These are phyloP conservation scores for Dromius quadrimaculatus DNA, from an alignment of 2,888 invertebrate genomes.

Conservation along the genomic window DNA sequence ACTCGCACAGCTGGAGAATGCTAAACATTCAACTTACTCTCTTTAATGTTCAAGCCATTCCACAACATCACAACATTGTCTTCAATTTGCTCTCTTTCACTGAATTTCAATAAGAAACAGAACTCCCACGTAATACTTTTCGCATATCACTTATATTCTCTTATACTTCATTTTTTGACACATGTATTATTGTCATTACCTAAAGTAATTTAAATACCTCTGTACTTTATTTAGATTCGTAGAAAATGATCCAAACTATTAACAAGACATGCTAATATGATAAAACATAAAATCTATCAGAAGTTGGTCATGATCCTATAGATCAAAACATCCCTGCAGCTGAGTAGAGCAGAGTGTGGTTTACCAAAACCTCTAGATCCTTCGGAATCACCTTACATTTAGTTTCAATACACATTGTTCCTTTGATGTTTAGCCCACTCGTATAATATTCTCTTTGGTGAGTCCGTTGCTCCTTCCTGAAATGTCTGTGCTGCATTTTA, in stretches of 20 bases:
- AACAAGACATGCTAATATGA: too few species aligned
- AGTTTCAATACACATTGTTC: conserved; percentile 63
- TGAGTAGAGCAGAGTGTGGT: background rate
- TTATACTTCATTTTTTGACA: too few species aligned
- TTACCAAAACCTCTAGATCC: background rate
- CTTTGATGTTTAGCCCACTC: conserved; percentile 63
- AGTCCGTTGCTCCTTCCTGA: conserved; percentile 8
- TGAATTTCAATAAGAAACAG: conserved; percentile 32
- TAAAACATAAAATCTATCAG: too few species aligned
- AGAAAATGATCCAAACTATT: too few species aligned
- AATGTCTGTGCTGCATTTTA: background rate
- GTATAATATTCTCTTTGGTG: conserved; percentile 62
- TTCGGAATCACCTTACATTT: conserved; percentile 61
- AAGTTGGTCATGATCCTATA: too few species aligned
- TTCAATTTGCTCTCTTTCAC: conserved; percentile 28
- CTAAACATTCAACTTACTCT: conserved; percentile 36
- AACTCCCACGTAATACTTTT: too few species aligned
- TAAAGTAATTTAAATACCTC: too few species aligned
- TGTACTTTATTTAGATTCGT: too few species aligned
- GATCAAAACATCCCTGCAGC: background rate
- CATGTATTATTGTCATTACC: too few species aligned
- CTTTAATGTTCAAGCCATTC: conserved; percentile 24
- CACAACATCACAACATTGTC: conserved; percentile 20
- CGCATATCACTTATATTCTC: too few species aligned
- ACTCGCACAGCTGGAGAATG: conserved; percentile 11